Base-by-base conservation (phyloP, 1,140 invertebrate species). In the Pogonomyrmex barbatus region DNA sequence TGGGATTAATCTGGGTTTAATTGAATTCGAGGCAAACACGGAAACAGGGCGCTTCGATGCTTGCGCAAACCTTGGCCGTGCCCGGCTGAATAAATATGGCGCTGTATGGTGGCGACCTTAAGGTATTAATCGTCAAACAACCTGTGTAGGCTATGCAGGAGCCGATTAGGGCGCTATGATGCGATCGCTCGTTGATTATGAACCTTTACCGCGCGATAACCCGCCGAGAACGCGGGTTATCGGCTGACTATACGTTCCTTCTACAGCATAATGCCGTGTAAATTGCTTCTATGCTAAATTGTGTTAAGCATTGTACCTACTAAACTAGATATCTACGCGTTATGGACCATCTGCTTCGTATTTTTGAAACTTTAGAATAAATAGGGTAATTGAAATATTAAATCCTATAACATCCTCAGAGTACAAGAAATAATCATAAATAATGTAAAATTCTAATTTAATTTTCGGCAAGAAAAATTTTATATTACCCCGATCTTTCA, bases 91-190 rank as follows among this genome's bases (percentile, higher is more conserved):
- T 83, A 83, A 83, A 83, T 83, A 83, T 73, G 79, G 68, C 33
- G 52, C 47, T 73, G 79, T 60, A 56, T 75, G 68, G 56, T 75
- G 68, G 42, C 68, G 79, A 83, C 68, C 79, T 83, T 83, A 83
- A 83, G 79, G 79, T 83, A 83, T 83, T 83, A 83, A 83, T 83
- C 79, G 79, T 73, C 79, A 83, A 83, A 83, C 79, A 83, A 50
- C 42, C 67, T 75, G 79, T 50, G 45, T 73, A 73, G 68, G 17
- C 68, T 62, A 83, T 50, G 79, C 54, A 50, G 54, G 54, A 47
- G 54, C 68, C 68, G 68, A 83, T 83, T 83, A 83, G 68, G 54
- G 2, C 79, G 54, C 79, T 83, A 75, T 75, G 79, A 83, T 83
- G 79, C 52, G 79, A 83, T 83, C 68, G 78, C 50, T 70, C 63